A percentile compares a stretch with the other conserved stretches of the same genome.
These are phyloP conservation scores for Dioctria linearis DNA, from an alignment of 2,888 invertebrate genomes.

Conservation along the genomic window DNA sequence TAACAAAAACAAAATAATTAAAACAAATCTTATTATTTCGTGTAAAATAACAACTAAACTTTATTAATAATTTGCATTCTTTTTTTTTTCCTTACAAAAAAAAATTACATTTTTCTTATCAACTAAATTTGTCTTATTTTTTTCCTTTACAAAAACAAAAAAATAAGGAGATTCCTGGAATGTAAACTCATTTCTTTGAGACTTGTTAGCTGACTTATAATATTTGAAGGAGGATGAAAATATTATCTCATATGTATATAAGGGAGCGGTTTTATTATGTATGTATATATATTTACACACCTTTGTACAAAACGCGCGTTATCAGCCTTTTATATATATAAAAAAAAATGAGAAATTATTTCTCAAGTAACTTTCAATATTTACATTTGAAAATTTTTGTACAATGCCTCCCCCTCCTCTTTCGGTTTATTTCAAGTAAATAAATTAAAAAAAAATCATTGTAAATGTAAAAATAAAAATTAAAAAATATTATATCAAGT, in stretches of 20 bases:
- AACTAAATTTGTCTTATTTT: slow-evolving; percentile 26
- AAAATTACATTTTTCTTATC: slow-evolving; percentile 38
- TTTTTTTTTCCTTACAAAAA: background rate
- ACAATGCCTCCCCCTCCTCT: slow-evolving; percentile 33
- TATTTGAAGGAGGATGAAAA: slow-evolving; percentile 30
- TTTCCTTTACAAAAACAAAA: too few species aligned
- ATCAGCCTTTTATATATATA: background rate
- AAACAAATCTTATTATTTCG: background rate
- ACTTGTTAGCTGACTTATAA: background rate
- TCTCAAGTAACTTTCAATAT: slow-evolving; percentile 8
- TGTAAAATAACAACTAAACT: slow-evolving; percentile 45
- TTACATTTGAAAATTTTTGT: slow-evolving; percentile 26
- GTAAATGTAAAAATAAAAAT: background rate
- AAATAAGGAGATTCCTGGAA: slow-evolving; percentile 30
- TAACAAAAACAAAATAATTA: too few species aligned
- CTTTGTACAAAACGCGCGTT: slow-evolving; percentile 8
- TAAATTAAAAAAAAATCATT: slow-evolving; percentile 31
- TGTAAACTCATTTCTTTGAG: slow-evolving; percentile 35
- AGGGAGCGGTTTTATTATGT: background rate
- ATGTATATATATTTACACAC: background rate
- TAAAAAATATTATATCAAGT: slow-evolving; percentile 36
- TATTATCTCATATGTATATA: background rate
- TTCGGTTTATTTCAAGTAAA: slow-evolving; percentile 7
- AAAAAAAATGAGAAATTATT: background rate
- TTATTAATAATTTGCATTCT: slow-evolving; percentile 39